Percentiles rank a stretch among this genome's conserved stretches.
phyloP scores from a whole-genome alignment of 2,797 vertebrate genomes.

The Falco columbarius region DNA sequence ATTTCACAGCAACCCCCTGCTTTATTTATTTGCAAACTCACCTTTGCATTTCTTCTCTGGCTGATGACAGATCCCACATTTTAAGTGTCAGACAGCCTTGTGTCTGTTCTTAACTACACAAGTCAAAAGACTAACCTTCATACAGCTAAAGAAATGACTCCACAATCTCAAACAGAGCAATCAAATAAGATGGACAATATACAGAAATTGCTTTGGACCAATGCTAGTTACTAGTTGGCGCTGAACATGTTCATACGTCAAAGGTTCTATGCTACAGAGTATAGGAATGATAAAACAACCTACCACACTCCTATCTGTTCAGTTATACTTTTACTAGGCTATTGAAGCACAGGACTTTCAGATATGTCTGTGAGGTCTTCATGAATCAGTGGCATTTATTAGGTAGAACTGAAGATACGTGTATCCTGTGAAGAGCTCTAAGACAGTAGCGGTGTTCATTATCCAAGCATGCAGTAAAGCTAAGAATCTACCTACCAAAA shows the following conservation, averaged over 20 bases:
- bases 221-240: background rate
- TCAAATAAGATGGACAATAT: background rate
- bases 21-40: background rate
- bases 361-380: background rate
- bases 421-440: background rate
- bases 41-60: background rate
- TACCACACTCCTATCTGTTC: background rate
- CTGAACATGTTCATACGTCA: background rate
- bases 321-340: background rate
- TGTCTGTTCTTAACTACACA: background rate
- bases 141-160: background rate
- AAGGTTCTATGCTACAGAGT: background rate
- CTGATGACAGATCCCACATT: background rate
- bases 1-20: background rate
- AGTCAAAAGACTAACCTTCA: background rate
- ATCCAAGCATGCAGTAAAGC: background rate
- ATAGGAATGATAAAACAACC: background rate
- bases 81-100: background rate
- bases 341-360: background rate
- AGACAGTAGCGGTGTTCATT: background rate
- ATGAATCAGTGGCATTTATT: background rate
- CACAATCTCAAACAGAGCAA: background rate
- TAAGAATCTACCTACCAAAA: background rate
- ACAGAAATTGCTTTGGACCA: background rate
- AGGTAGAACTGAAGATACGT: background rate